Conservation (phyloP, 1,140 invertebrate species). For the Melipona quadrifasciata region DNA sequence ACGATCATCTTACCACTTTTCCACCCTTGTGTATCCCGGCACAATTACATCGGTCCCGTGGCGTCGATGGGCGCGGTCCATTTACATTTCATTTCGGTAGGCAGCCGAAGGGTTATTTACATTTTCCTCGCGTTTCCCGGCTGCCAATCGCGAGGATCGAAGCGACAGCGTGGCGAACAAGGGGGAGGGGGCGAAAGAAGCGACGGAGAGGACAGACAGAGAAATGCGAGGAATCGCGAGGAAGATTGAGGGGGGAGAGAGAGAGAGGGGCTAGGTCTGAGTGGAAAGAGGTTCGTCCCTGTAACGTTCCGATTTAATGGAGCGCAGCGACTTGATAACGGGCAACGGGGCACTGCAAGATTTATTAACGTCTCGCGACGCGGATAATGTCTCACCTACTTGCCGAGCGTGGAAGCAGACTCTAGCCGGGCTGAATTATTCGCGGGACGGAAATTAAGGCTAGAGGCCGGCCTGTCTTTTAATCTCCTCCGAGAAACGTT, state of each 20-base stretch:
- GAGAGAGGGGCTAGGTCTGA: neutral
- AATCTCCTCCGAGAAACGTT: constrained; percentile 44
- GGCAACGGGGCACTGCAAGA: constrained; percentile 53
- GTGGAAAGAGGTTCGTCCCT: neutral
- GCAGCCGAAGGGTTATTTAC: constrained; percentile 15
- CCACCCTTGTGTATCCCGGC: neutral
- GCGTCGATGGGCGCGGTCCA: neutral
- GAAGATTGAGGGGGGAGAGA: neutral
- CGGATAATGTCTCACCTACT: constrained; percentile 48
- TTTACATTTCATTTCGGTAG: constrained; percentile 11
- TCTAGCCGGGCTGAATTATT: constrained; percentile 54
- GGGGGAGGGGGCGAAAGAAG: neutral
- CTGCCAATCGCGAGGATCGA: constrained; percentile 14
- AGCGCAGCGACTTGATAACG: constrained; percentile 65
- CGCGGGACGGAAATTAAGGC: constrained; percentile 57
- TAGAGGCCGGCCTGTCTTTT: constrained; percentile 44
- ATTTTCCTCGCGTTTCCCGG: constrained; percentile 3
- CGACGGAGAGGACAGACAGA: constrained; percentile 3
- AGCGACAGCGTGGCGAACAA: neutral
- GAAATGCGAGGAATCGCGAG: neutral
- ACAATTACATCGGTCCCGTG: neutral
- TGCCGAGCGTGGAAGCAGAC: neutral
- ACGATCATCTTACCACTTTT: neutral
- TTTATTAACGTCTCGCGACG: constrained; percentile 63
- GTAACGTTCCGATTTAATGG: constrained; percentile 59